phyloP scores from a whole-genome alignment of 2,797 vertebrate genomes.

The Pitangus sulphuratus region DNA sequence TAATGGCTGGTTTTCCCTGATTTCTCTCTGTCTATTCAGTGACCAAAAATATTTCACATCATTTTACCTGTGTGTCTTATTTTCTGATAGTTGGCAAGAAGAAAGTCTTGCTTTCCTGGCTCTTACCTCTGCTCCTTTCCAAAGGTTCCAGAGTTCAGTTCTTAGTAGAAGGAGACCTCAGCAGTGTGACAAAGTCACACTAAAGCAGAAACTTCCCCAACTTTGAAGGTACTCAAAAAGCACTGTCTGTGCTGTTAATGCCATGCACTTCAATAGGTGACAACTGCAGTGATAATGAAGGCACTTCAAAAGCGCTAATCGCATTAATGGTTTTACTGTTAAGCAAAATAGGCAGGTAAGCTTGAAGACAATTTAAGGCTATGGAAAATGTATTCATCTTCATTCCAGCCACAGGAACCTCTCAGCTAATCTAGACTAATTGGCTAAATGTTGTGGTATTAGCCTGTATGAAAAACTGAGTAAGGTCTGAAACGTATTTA shows the following conservation, averaged over 20 bases:
- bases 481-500: background rate
- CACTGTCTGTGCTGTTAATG: background rate
- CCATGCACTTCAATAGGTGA: background rate
- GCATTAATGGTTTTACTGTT: background rate
- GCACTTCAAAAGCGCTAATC: background rate
- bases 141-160: background rate
- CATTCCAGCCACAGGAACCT: background rate
- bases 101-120: background rate
- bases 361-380: background rate
- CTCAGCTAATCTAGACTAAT: background rate
- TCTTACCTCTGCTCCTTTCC: background rate
- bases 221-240: background rate
- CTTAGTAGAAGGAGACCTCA: background rate
- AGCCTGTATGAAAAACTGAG: background rate
- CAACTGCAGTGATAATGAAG: background rate
- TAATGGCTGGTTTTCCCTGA: accelerated
- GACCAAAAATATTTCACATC: background rate
- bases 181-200: background rate
- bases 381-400: background rate
- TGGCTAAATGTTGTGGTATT: background rate
- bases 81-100: background rate
- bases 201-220: background rate
- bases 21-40: background rate
- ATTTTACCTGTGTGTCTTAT: background rate
- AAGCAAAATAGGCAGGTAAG: background rate